Evolutionary conservation across 2,113 vertebrate genomes (phyloP).

Genomic region (Sinocyclocheilus rhinocerous): DNA sequence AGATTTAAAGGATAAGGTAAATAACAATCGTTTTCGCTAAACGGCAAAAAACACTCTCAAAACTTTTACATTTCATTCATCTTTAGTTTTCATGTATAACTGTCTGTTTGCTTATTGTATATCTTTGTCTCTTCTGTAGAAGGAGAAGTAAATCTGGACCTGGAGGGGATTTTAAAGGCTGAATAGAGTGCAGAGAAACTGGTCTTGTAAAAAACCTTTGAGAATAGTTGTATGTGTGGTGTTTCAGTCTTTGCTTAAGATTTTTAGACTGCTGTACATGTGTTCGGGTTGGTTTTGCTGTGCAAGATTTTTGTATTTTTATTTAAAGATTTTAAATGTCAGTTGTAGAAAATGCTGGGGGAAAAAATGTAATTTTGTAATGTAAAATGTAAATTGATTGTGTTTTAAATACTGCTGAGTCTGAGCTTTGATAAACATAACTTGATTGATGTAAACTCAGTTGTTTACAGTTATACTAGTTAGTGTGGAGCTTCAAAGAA

Average conservation of each 20-base stretch:
- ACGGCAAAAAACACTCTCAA: background rate
- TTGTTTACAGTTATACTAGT: background rate
- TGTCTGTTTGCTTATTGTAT: slow-evolving; percentile 3
- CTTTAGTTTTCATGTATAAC: background rate
- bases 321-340: background rate
- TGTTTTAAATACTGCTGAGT: background rate
- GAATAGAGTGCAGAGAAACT: background rate
- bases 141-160: slow-evolving; percentile 65
- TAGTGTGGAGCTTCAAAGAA: background rate
- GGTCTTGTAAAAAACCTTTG: background rate
- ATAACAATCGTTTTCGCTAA: background rate
- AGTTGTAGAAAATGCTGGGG: background rate
- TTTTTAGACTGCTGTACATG: background rate
- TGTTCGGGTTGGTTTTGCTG: background rate
- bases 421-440: background rate
- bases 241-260: background rate
- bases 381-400: background rate
- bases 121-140: slow-evolving; percentile 59
- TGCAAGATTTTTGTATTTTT: slow-evolving; percentile 3
- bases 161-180: background rate
- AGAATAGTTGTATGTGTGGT: background rate
- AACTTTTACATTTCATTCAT: background rate
- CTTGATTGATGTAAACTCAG: background rate
- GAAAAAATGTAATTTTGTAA: too few relatives aligned
- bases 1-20: slow-evolving; percentile 67